A percentile compares a stretch with the other conserved stretches of the same genome.
Evolutionary conservation across 2,113 vertebrate species (phyloP).

Genomic region (Corythornis cristatus): DNA sequence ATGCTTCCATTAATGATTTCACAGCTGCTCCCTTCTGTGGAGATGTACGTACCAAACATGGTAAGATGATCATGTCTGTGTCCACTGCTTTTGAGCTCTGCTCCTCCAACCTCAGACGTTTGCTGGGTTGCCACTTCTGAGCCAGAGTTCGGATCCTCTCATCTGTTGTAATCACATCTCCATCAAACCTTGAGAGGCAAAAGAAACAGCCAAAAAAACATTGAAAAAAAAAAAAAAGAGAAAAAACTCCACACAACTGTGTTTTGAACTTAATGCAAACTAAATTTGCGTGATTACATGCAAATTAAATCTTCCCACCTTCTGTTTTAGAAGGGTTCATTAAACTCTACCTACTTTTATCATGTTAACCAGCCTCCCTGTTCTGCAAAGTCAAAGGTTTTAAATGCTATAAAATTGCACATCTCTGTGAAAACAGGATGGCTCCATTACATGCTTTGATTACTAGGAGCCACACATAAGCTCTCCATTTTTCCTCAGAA

Average conservation of each 20-base stretch:
- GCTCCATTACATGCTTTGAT: not conserved
- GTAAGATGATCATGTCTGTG: conserved; percentile 93
- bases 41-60: conserved; percentile 82
- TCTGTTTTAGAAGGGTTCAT: not conserved
- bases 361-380: not conserved
- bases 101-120: conserved; percentile 84
- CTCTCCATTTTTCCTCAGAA: not conserved
- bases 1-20: not conserved
- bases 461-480: not conserved
- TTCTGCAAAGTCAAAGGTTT: not conserved
- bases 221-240: too few species aligned
- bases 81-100: conserved; percentile 90
- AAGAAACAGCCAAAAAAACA: not conserved
- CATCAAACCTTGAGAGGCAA: conserved; percentile 85
- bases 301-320: not conserved
- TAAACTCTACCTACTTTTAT: not conserved
- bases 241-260: too few species aligned
- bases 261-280: not conserved
- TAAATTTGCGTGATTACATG: not conserved
- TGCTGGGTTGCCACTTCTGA: conserved; percentile 92
- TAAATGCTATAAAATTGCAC: not conserved
- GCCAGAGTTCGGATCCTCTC: conserved; percentile 91
- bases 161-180: conserved; percentile 91
- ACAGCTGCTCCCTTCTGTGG: not conserved
- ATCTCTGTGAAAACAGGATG: not conserved